A percentile compares a stretch with the other conserved stretches of the same genome.
Conservation (phyloP, 2,113 vertebrate species). For the Austrofundulus limnaeus region DNA sequence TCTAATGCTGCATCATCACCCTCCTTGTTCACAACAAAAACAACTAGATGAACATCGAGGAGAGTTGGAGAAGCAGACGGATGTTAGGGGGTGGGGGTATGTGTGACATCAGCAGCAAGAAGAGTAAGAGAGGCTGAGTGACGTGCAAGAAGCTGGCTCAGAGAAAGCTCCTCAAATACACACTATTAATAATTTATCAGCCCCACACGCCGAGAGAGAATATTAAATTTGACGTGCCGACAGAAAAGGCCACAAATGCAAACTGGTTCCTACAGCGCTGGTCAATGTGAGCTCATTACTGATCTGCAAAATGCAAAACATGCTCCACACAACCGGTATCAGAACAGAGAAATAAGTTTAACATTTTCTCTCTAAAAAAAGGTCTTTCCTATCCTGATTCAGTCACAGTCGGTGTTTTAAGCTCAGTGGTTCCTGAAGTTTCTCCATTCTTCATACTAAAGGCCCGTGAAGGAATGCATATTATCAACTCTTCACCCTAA, state of each 20-base stretch:
- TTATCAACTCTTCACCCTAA: too few species aligned
- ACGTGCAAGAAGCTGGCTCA: conserved; percentile 56
- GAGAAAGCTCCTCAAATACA: conserved; percentile 76
- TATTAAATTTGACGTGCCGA: conserved; percentile 65
- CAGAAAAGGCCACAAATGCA: conserved; percentile 54
- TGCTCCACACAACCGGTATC: conserved; percentile 19
- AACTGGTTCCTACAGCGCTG: conserved; percentile 34
- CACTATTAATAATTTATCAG: conserved; percentile 62
- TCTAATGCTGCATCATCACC: conserved; percentile 21
- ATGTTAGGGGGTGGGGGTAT: conserved; percentile 17
- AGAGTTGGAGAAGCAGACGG: conserved; percentile 3
- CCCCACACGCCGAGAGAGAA: conserved; percentile 51
- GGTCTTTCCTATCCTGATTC: background rate
- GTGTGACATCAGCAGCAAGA: conserved; percentile 48
- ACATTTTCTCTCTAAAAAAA: background rate
- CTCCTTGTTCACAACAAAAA: conserved; percentile 1
- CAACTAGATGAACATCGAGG: background rate
- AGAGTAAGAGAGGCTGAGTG: conserved; percentile 43
- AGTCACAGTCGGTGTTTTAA: background rate
- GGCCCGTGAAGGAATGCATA: too few species aligned
- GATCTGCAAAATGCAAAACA: conserved; percentile 30
- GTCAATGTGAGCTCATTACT: conserved; percentile 44
- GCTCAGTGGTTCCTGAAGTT: too few species aligned
- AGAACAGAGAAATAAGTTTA: conserved; percentile 1
- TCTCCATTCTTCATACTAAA: too few species aligned